Evolutionary conservation across 2,888 invertebrate species (phyloP).

Genomic region (Lagria hirta): DNA sequence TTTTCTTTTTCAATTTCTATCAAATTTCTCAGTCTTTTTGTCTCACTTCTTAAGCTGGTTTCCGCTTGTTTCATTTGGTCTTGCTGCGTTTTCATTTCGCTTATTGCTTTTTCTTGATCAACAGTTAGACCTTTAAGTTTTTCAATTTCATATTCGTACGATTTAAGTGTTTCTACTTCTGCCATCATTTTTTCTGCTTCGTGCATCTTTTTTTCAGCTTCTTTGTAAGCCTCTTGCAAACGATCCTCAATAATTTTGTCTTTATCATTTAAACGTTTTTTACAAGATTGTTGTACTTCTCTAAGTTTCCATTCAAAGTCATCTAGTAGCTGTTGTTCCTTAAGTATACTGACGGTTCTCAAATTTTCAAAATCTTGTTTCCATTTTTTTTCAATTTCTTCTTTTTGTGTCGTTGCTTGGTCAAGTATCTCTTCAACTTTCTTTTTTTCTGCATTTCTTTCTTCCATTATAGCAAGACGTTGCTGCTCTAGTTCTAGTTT

Average conservation of each 20-base stretch:
- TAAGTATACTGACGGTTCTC: constrained; percentile 66
- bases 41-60: constrained; percentile 58
- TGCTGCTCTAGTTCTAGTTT: constrained; percentile 53
- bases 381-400: constrained; percentile 62
- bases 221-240: constrained; percentile 51
- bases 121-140: constrained; percentile 60
- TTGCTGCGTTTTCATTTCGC: constrained; percentile 60
- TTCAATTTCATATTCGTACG: constrained; percentile 60
- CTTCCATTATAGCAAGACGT: constrained; percentile 47
- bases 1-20: constrained; percentile 53
- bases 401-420: constrained; percentile 63
- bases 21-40: constrained; percentile 50
- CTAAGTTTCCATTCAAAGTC: constrained; percentile 85
- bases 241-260: constrained; percentile 62
- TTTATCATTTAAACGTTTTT: constrained; percentile 64
- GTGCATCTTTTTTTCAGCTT: constrained; percentile 49
- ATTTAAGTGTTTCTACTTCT: constrained; percentile 57
- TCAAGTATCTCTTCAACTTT: constrained; percentile 62
- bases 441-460: constrained; percentile 57
- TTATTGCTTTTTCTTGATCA: constrained; percentile 62
- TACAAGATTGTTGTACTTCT: constrained; percentile 71
- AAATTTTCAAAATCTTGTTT: constrained; percentile 69
- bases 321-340: constrained; percentile 72
- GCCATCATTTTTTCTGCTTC: constrained; percentile 50
- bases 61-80: constrained; percentile 60